phyloP scores from a whole-genome alignment of 2,888 invertebrate species.

The Agrypnus murinus region DNA sequence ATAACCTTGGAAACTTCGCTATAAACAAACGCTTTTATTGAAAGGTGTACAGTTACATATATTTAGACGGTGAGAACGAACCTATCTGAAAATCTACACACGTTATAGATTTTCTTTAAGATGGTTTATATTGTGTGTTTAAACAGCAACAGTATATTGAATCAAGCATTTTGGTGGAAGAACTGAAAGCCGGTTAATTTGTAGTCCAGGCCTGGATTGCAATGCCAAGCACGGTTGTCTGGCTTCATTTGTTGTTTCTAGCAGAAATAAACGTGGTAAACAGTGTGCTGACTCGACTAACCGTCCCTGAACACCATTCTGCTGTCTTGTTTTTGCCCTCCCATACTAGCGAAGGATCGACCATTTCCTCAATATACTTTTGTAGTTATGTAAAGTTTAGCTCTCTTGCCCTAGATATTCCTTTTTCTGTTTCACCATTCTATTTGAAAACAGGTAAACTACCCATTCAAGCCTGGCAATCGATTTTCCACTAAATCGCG shows the following conservation, averaged over 20 bases:
- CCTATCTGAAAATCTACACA: conserved; percentile 27
- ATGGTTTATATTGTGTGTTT: conserved; percentile 27
- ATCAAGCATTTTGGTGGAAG: conserved; percentile 31
- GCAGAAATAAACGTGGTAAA: conserved; percentile 51
- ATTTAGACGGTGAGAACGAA: conserved; percentile 9
- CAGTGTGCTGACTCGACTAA: conserved; percentile 50
- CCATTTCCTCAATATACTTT: conserved; percentile 40
- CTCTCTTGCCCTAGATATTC: conserved; percentile 13
- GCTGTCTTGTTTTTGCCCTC: conserved; percentile 42
- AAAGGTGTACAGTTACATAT: conserved; percentile 28
- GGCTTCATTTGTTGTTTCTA: conserved; percentile 51
- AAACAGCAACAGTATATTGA: conserved; percentile 27
- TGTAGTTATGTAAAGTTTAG: conserved; percentile 40
- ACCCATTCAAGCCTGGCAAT: not conserved
- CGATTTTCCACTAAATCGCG: conserved; percentile 1
- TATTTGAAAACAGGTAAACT: conserved; percentile 6
- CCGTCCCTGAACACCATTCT: conserved; percentile 42
- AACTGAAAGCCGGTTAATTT: conserved; percentile 44
- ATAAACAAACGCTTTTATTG: conserved; percentile 25
- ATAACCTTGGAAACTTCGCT: conserved; percentile 17
- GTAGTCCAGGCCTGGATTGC: conserved; percentile 44
- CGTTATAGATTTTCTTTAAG: conserved; percentile 29
- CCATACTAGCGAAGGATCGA: conserved; percentile 40
- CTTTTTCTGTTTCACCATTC: conserved; percentile 23
- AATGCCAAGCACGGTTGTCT: conserved; percentile 51